A percentile compares a stretch with the other conserved stretches of the same genome.
These are phyloP conservation scores for Ostrea denselamellosa DNA, from an alignment of 1,140 invertebrate genomes.

Conservation along the genomic window DNA sequence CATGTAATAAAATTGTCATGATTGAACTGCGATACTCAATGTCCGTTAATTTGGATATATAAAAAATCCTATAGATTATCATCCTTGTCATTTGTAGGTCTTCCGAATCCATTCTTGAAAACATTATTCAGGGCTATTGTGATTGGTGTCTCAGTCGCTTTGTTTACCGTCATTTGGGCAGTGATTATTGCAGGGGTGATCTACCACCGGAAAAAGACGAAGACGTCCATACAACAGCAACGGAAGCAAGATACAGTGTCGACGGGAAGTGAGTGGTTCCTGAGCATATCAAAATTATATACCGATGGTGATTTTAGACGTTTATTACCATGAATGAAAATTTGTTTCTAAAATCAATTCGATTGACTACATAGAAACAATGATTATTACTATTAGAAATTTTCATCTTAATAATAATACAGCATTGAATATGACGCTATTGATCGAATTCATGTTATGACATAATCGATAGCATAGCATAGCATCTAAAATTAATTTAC, in stretches of 20 bases:
- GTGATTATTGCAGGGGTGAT: no score
- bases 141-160: not conserved
- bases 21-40: not conserved
- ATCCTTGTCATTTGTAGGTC: not conserved
- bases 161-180: not conserved
- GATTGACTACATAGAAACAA: not conserved
- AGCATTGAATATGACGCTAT: not conserved
- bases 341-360: not conserved
- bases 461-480: not conserved
- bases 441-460: not conserved
- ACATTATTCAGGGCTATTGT: not conserved
- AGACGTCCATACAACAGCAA: no score
- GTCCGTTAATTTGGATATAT: not conserved
- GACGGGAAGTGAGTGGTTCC: not conserved
- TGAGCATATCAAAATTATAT: no score
- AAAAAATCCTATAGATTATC: not conserved
- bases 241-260: not conserved
- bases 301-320: no score
- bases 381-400: no score
- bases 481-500: not conserved
- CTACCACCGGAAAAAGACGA: no score
- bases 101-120: not conserved
- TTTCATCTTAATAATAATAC: not conserved
- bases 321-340: no score
- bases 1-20: no score